Evolutionary conservation across 2,113 vertebrate genomes (phyloP), one percentile per base, ranked within the genome.

Genomic region (Melozone crissalis): DNA sequence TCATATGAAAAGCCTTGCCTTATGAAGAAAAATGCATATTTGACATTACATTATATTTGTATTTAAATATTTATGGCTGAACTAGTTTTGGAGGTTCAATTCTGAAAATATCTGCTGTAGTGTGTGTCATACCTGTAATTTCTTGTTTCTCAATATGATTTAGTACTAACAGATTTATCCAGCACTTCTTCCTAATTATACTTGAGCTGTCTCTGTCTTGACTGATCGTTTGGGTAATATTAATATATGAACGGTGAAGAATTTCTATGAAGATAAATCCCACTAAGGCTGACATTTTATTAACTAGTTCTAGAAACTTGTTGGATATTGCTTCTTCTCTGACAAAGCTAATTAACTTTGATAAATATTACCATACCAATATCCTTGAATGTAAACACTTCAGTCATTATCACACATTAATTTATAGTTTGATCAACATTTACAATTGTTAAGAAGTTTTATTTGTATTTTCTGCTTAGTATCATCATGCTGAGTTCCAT

Each of bases 201-300:
- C 33, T 84, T 77, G 27, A 91, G 9, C 46, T 79, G 21, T 62
- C 47, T 89, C 27, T 67, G 30, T 79, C 63, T 47, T 91, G 39
- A 95, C 54, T 84, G 73, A 72, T 82, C 15, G 3, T 87, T 81
- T 87, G 33, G 22, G 13, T 58, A 71, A 85, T 68, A 91, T 71
- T 89, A 90, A 78, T 72, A 83, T 77, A 71, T 61, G 63, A 95
- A 80, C 0, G 0, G 17, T 87, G 33, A 68, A 89, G 46, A 94
- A 78, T 78, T 89, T 94, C 94, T 89, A 84, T 77, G 55, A 95
- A 90, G 71, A 94, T 89, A 83, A 91, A 93, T 94, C 13, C 63
- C 19, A 35, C 49, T 78, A 76, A 87, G 43, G 43, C 26, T 93
- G 85, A 82, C 52, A 91, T 84, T 96, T 90, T 89, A 81, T 96